Evolutionary conservation across 2,113 vertebrate species (phyloP).

Genomic region (Pimephales promelas): DNA sequence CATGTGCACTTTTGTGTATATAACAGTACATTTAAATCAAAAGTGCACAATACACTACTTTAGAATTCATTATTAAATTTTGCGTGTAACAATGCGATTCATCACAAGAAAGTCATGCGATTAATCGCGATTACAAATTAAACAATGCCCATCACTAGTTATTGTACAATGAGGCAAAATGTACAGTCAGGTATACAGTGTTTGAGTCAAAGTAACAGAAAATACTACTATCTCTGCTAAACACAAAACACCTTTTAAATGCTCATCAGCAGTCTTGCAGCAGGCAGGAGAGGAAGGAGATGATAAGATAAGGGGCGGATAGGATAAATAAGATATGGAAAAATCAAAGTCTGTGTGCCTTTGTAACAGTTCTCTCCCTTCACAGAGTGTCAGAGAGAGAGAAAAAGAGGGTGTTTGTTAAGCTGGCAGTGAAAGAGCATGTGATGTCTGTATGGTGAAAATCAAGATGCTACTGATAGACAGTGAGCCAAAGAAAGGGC

Average conservation of each 20-base stretch:
- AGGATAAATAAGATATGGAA: constrained; percentile 46
- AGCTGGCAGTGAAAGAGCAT: not conserved
- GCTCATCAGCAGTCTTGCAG: constrained; percentile 5
- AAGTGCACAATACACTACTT: no score
- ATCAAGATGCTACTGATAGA: constrained; percentile 23
- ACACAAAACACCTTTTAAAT: not conserved
- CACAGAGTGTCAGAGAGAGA: not conserved
- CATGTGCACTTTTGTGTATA: no score
- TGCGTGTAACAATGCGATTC: no score
- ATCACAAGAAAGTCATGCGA: no score
- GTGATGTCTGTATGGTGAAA: constrained; percentile 25
- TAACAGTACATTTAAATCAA: no score
- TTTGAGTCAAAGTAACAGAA: not conserved
- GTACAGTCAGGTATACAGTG: not conserved
- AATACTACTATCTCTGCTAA: constrained; percentile 3
- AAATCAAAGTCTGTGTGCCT: constrained; percentile 52
- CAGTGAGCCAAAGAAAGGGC: constrained; percentile 14
- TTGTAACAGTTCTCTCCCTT: constrained; percentile 49
- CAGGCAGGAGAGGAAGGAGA: constrained; percentile 54
- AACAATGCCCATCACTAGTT: no score
- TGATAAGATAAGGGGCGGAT: no score
- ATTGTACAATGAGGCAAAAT: not conserved
- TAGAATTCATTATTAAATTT: no score
- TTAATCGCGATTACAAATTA: no score
- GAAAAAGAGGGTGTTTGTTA: constrained; percentile 22